Percentiles rank a stretch among this genome's conserved stretches.
phyloP scores from a whole-genome alignment of 1,140 invertebrate genomes.

The Copidosoma floridanum region DNA sequence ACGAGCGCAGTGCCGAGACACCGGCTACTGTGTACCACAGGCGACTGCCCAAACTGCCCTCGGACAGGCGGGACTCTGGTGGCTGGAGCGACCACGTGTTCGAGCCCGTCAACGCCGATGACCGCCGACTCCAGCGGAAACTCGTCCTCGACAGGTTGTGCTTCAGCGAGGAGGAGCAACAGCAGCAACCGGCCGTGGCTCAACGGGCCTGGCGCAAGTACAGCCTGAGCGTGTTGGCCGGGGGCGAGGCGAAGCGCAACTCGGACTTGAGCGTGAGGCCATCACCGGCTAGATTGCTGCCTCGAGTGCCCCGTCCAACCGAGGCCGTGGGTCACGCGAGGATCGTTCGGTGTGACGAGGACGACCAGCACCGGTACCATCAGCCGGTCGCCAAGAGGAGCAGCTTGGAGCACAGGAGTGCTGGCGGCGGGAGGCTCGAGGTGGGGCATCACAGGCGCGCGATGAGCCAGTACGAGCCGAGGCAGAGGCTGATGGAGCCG shows the following conservation, averaged over 20 bases:
- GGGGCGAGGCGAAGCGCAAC: background rate
- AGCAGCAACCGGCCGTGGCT: background rate
- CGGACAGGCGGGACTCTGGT: background rate
- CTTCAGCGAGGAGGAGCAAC: background rate
- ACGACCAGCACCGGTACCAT: background rate
- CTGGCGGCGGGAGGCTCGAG: background rate
- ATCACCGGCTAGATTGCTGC: no score
- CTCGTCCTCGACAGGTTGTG: background rate
- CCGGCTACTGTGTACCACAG: background rate
- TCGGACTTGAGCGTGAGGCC: background rate
- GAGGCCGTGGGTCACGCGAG: no score
- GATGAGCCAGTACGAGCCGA: conserved; percentile 20
- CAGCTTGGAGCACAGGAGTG: conserved; percentile 12
- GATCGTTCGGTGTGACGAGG: no score
- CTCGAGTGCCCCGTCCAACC: background rate
- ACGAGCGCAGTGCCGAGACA: conserved; percentile 21
- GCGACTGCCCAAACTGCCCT: background rate
- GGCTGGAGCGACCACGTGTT: conserved; percentile 14
- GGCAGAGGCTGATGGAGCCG: conserved; percentile 28
- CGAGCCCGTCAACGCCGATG: background rate
- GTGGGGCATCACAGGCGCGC: background rate
- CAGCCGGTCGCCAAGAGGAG: conserved; percentile 5
- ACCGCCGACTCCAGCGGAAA: background rate
- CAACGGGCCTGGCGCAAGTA: no score
- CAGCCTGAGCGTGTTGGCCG: background rate